Conservation (phyloP, 1,140 invertebrate genomes). For the Drosophila ambigua region DNA sequence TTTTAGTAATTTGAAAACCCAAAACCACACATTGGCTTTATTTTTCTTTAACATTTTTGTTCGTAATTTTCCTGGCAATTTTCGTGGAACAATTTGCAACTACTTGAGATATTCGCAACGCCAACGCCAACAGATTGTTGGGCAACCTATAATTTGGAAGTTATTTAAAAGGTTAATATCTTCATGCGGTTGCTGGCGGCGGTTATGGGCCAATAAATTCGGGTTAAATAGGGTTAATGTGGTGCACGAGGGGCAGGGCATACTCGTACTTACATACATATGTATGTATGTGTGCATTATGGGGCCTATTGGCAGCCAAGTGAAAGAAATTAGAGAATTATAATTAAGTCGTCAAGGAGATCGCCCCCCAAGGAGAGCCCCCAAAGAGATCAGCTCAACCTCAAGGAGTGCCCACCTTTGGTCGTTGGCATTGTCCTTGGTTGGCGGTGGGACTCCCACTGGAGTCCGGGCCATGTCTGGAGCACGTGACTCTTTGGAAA, state of each 20-base stretch:
- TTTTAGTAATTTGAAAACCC: neutral
- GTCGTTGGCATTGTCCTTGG: constrained; percentile 70
- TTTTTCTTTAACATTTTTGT: constrained; percentile 40
- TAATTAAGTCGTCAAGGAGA: constrained; percentile 27
- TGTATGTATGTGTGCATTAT: neutral
- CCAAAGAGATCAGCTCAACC: constrained; percentile 30
- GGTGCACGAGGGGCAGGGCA: constrained; percentile 15
- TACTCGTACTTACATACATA: neutral
- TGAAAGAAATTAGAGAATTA: neutral
- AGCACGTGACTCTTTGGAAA: constrained; percentile 50
- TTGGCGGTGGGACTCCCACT: neutral
- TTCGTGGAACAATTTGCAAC: constrained; percentile 46
- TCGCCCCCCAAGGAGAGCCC: constrained; percentile 1
- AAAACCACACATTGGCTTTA: constrained; percentile 7
- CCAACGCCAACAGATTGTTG: constrained; percentile 27
- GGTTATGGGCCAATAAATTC: constrained; percentile 25
- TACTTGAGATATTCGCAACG: constrained; percentile 47
- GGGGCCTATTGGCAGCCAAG: neutral
- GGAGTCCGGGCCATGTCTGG: neutral
- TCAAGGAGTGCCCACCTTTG: constrained; percentile 37
- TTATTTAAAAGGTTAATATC: constrained; percentile 74
- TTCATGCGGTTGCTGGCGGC: constrained; percentile 45
- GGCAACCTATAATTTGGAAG: constrained; percentile 61
- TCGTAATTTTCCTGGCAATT: constrained; percentile 20
- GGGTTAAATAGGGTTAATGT: constrained; percentile 71